These are phyloP conservation scores for Pluvianellus socialis DNA, from an alignment of 2,113 vertebrate genomes.

Conservation along the genomic window DNA sequence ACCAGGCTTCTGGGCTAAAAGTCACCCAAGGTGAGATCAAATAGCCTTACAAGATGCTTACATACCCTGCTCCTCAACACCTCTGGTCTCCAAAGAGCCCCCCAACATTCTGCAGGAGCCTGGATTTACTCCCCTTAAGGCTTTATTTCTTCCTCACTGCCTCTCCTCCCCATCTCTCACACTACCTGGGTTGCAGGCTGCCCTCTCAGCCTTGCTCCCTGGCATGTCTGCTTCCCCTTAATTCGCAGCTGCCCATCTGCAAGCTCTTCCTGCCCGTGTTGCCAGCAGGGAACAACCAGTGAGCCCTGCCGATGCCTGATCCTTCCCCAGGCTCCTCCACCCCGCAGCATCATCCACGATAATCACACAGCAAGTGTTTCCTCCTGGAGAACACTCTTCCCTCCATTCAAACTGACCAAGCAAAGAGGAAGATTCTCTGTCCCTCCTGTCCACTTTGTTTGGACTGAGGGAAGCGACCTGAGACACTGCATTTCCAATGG, in stretches of 20 bases:
- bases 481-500: not conserved
- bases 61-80: not conserved
- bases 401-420: not conserved
- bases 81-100: not conserved
- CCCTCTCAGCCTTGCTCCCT: not conserved
- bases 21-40: not conserved
- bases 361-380: not conserved
- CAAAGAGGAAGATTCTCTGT: not conserved
- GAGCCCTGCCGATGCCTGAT: rapidly evolving
- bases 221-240: not conserved
- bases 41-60: not conserved
- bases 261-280: not conserved
- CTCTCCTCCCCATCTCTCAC: not conserved
- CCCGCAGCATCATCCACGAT: not conserved
- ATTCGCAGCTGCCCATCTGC: not conserved
- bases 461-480: rapidly evolving
- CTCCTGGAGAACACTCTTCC: not conserved
- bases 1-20: not conserved
- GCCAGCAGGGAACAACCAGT: rapidly evolving
- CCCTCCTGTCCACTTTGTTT: rapidly evolving
- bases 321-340: not conserved
- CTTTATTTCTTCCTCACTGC: not conserved
- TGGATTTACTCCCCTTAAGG: not conserved
- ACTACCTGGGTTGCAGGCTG: not conserved
- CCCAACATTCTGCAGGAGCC: not conserved